Conservation (phyloP, 2,888 invertebrate species). For the Xanthia togata region DNA sequence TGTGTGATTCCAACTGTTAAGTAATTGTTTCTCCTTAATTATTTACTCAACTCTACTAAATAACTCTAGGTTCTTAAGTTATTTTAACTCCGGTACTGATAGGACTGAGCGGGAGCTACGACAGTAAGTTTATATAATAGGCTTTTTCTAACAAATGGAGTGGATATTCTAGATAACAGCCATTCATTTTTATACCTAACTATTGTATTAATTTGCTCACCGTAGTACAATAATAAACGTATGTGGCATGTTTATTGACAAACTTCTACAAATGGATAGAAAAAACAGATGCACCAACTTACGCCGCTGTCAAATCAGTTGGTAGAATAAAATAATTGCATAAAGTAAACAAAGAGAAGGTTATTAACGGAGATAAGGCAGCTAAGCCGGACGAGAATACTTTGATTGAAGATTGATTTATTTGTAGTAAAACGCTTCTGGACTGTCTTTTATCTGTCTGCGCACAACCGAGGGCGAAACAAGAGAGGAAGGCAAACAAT, state of each 20-base stretch:
- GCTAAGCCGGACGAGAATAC: slow-evolving; percentile 76
- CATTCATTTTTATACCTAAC: no score
- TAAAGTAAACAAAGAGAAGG: slow-evolving; percentile 57
- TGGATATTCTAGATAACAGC: background rate
- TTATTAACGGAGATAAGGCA: slow-evolving; percentile 65
- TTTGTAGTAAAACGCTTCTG: slow-evolving; percentile 83
- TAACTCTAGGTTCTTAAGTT: background rate
- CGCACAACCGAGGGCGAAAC: slow-evolving; percentile 85
- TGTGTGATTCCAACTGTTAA: background rate
- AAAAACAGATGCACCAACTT: background rate
- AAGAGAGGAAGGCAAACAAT: slow-evolving; percentile 86
- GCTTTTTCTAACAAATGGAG: background rate
- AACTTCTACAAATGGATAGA: background rate
- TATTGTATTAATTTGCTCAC: background rate
- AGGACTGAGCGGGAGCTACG: background rate
- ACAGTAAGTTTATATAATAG: no score
- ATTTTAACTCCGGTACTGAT: background rate
- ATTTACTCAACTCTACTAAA: background rate
- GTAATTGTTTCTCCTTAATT: background rate
- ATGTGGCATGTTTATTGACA: background rate
- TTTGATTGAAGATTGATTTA: slow-evolving; percentile 84
- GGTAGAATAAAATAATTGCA: slow-evolving; percentile 62
- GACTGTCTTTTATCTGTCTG: slow-evolving; percentile 85
- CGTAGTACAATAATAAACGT: no score
- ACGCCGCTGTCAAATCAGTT: background rate